A percentile compares a stretch with the other conserved stretches of the same genome.
Conservation (phyloP, 1,140 invertebrate species). For the Pogonognathellus flavescens region DNA sequence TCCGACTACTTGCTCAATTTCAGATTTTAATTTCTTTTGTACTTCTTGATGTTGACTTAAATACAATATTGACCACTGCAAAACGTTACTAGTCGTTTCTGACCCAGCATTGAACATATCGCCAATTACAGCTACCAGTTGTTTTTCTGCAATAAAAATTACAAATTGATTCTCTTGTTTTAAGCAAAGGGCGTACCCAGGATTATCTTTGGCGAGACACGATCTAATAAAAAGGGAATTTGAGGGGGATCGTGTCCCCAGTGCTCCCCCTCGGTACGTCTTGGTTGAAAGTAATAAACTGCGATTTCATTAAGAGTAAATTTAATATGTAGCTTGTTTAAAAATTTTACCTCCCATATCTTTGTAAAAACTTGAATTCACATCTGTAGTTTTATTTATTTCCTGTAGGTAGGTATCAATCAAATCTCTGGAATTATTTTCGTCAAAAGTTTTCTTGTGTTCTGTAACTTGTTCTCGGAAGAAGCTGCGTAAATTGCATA, state of each 20-base stretch:
- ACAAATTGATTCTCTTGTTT: too few relatives aligned
- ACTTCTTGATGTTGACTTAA: background rate
- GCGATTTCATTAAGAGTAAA: background rate
- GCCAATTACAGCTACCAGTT: background rate
- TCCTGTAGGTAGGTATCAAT: conserved; percentile 52
- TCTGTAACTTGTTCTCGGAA: conserved; percentile 27
- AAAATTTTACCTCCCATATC: conserved; percentile 29
- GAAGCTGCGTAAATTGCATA: background rate
- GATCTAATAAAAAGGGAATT: too few relatives aligned
- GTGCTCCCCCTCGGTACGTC: too few relatives aligned
- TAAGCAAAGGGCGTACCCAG: too few relatives aligned
- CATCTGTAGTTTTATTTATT: conserved; percentile 42
- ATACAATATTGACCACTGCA: conserved; percentile 3
- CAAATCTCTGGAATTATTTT: conserved; percentile 53
- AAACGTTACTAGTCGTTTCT: conserved; percentile 67
- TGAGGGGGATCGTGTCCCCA: too few relatives aligned
- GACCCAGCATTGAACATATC: conserved; percentile 51
- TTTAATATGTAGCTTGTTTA: background rate
- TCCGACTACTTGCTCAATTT: background rate
- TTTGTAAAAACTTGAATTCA: conserved; percentile 52
- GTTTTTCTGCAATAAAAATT: conserved; percentile 33
- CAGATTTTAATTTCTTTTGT: background rate
- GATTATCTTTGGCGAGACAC: too few relatives aligned
- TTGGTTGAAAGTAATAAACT: too few relatives aligned
- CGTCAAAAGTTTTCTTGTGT: conserved; percentile 10